phyloP scores from a whole-genome alignment of 2,113 vertebrate species.

The Xiphias gladius region DNA sequence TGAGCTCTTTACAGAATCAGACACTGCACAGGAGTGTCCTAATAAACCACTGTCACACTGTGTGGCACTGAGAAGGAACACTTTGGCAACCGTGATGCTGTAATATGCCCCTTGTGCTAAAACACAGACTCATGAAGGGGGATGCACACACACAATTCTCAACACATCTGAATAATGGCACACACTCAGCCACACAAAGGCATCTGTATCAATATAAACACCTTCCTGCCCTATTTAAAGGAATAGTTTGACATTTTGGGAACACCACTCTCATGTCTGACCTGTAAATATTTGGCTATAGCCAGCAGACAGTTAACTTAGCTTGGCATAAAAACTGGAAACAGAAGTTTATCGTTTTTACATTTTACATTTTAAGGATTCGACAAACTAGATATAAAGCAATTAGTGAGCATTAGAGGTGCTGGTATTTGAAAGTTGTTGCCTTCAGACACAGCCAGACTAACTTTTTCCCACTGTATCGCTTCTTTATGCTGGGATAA shows the following conservation, averaged over 20 bases:
- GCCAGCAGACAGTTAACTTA: background rate
- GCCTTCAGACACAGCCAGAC: too few relatives aligned
- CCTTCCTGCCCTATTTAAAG: background rate
- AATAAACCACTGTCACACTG: constrained; percentile 57
- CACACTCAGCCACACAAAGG: background rate
- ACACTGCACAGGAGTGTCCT: constrained; percentile 55
- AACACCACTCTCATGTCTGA: background rate
- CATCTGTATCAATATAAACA: background rate
- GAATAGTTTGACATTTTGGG: background rate
- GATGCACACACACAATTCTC: background rate
- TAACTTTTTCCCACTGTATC: too few relatives aligned
- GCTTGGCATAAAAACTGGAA: background rate
- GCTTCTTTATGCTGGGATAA: too few relatives aligned
- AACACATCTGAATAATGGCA: background rate
- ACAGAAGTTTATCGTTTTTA: background rate
- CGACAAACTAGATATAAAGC: background rate
- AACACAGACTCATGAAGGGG: background rate
- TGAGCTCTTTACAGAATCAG: constrained; percentile 62
- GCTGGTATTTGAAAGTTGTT: too few relatives aligned
- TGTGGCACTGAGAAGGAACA: constrained; percentile 42
- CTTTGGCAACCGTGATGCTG: constrained; percentile 11
- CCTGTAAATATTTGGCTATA: background rate
- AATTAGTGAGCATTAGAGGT: too few relatives aligned
- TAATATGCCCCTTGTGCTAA: constrained; percentile 21
- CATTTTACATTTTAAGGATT: background rate